These are phyloP conservation scores for Boloria selene DNA, from an alignment of 2,888 invertebrate species.

Conservation along the genomic window DNA sequence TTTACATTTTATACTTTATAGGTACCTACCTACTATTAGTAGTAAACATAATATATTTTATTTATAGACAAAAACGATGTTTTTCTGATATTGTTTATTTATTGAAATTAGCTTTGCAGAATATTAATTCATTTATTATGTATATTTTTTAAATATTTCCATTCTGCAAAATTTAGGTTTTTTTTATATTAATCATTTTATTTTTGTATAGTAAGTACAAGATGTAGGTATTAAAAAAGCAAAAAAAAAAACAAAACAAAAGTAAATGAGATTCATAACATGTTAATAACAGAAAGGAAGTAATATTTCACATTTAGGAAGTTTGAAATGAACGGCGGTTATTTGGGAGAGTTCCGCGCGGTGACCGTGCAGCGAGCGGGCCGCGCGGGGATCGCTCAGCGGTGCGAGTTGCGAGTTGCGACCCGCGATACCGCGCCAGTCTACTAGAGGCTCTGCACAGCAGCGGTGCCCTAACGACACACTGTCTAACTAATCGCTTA, in stretches of 20 bases:
- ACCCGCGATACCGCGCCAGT: constrained; percentile 56
- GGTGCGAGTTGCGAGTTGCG: constrained; percentile 17
- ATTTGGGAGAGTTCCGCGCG: constrained; percentile 44
- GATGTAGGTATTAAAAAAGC: background rate
- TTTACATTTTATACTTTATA: background rate
- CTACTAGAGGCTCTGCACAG: constrained; percentile 69
- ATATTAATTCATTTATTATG: no score
- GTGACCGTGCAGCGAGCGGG: constrained; percentile 32
- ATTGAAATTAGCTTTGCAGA: no score
- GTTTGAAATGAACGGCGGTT: constrained; percentile 49
- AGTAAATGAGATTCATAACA: background rate
- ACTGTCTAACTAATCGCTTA: constrained; percentile 40
- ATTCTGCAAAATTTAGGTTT: no score
- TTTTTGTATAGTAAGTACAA: background rate
- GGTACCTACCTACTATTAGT: background rate
- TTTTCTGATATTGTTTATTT: constrained; percentile 2
- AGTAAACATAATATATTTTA: constrained; percentile 4
- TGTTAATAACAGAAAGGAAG: no score
- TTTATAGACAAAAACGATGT: constrained; percentile 19
- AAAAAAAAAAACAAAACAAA: background rate
- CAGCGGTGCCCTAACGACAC: constrained; percentile 59
- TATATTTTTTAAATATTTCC: no score
- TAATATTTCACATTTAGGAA: constrained; percentile 21
- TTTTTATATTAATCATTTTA: no score
- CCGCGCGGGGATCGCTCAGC: constrained; percentile 34